Evolutionary conservation across 1,140 invertebrate genomes (phyloP).

Genomic region (Trichonephila clavata): DNA sequence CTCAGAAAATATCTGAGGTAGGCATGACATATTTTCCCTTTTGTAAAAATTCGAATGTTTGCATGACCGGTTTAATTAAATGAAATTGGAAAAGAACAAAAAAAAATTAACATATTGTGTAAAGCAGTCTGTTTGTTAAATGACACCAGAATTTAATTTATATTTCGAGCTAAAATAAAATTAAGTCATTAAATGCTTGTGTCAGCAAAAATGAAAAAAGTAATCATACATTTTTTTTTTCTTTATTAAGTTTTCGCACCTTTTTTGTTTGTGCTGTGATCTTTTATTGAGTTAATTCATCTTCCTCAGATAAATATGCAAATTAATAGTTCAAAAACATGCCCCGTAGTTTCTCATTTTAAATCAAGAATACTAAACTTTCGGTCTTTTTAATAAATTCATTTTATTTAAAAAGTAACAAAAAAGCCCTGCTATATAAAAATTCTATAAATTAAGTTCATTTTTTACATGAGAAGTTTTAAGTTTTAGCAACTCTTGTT

Average conservation of each 20-base stretch:
- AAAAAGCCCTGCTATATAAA: too few species aligned
- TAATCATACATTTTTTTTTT: neutral
- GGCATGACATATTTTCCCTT: neutral
- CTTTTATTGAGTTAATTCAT: too few species aligned
- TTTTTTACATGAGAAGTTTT: too few species aligned
- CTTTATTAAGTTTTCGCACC: neutral
- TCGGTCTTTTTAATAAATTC: too few species aligned
- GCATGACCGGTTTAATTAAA: neutral
- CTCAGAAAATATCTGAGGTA: neutral
- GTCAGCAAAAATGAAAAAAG: neutral
- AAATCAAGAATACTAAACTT: too few species aligned
- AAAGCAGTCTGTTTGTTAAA: neutral
- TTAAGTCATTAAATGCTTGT: neutral
- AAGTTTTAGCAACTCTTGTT: too few species aligned
- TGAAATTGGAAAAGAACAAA: neutral
- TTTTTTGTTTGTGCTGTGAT: neutral
- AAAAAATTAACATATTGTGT: neutral
- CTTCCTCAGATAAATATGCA: too few species aligned
- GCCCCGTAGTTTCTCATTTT: too few species aligned
- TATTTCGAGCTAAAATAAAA: neutral
- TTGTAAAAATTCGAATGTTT: neutral
- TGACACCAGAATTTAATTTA: neutral
- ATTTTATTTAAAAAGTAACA: too few species aligned
- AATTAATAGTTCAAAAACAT: too few species aligned
- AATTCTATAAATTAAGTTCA: too few species aligned